Evolutionary conservation across 92 coral and sea anemone species (phyloP).

Genomic region (Phenganax marumi): DNA sequence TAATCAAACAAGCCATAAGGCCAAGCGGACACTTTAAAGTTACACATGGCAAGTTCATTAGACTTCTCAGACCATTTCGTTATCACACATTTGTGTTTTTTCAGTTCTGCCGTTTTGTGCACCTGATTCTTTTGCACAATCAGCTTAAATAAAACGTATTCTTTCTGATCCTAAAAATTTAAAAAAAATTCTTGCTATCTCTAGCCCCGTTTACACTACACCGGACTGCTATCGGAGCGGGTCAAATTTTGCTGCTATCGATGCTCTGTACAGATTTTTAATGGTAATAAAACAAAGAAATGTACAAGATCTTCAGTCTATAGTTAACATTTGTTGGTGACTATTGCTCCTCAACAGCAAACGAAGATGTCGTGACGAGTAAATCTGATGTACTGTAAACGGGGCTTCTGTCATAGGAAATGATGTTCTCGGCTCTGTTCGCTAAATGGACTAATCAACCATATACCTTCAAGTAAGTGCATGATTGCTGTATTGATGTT

Average conservation of each 20-base stretch:
- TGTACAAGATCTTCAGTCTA: no score
- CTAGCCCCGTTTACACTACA: no score
- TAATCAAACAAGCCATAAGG: conserved; percentile 94
- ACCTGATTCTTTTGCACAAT: conserved; percentile 63
- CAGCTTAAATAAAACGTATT: conserved; percentile 57
- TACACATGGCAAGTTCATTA: conserved; percentile 71
- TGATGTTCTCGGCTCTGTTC: neutral
- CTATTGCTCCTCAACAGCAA: no score
- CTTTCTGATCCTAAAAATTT: conserved; percentile 56
- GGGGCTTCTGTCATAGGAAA: neutral
- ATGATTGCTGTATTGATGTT: no score
- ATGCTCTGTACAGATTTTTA: no score
- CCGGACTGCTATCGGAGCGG: no score
- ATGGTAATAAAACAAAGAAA: no score
- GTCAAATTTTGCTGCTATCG: no score
- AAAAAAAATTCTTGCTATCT: neutral
- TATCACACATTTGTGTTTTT: conserved; percentile 75
- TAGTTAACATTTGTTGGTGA: no score
- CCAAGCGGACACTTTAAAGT: conserved; percentile 75
- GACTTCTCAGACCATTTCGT: conserved; percentile 83
- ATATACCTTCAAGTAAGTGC: no score
- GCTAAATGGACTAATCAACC: no score
- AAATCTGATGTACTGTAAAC: neutral
- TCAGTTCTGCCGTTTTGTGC: conserved; percentile 68
- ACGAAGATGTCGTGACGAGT: neutral